Evolutionary conservation across 2,113 vertebrate species (phyloP).

Genomic region (Festucalex cinctus): DNA sequence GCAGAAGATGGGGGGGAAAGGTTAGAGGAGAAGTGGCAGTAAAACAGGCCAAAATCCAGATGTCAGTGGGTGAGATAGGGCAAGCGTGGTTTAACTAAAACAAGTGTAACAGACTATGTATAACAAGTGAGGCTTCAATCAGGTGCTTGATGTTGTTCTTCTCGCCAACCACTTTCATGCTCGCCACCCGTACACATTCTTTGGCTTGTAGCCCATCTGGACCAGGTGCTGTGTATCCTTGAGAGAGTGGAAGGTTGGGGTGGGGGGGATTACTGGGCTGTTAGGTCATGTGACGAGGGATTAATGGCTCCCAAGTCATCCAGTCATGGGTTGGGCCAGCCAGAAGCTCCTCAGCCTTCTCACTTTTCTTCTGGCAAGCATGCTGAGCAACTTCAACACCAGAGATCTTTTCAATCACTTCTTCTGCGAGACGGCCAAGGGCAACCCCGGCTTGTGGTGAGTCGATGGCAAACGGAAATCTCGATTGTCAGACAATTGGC

Average conservation of each 20-base stretch:
- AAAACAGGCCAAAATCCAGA: too few species aligned
- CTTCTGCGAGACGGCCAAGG: constrained; percentile 76
- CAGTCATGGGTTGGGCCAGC: constrained; percentile 63
- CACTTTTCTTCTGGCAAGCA: constrained; percentile 65
- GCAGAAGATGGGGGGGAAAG: too few species aligned
- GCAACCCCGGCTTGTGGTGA: constrained; percentile 76
- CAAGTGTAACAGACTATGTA: too few species aligned
- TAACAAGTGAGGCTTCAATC: not conserved
- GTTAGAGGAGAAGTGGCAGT: too few species aligned
- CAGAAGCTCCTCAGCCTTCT: constrained; percentile 49
- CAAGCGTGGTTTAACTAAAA: too few species aligned
- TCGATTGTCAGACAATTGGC: not conserved
- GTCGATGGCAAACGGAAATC: constrained; percentile 21
- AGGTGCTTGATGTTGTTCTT: not conserved
- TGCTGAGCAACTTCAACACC: constrained; percentile 78
- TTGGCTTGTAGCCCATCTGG: constrained; percentile 52
- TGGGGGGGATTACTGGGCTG: constrained; percentile 66
- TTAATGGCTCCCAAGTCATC: constrained; percentile 65
- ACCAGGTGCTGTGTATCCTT: constrained; percentile 63
- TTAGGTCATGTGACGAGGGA: constrained; percentile 74
- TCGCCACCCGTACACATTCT: constrained; percentile 17
- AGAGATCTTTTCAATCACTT: constrained; percentile 76
- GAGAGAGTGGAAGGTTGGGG: not conserved
- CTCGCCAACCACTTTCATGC: constrained; percentile 9
- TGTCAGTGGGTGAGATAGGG: too few species aligned